A percentile compares a stretch with the other conserved stretches of the same genome.
Conservation (phyloP, 2,113 vertebrate genomes). For the Sinocyclocheilus rhinocerous region DNA sequence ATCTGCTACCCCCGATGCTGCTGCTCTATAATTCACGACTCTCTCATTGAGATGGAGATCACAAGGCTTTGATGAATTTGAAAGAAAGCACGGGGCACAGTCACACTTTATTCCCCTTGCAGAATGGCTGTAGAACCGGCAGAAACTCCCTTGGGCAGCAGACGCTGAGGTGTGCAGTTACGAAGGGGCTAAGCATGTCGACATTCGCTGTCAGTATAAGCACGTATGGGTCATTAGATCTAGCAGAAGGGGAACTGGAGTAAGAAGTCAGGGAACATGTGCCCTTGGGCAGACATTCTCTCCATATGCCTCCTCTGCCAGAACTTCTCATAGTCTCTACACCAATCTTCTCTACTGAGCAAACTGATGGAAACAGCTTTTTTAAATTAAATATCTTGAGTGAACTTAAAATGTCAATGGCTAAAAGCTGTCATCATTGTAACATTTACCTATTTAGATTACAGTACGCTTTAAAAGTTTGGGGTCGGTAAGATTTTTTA, state of each 20-base stretch:
- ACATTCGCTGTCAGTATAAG: background rate
- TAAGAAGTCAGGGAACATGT: background rate
- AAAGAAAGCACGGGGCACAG: slow-evolving; percentile 5
- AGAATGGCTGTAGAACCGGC: too few species aligned
- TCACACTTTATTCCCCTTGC: background rate
- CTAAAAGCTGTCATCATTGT: too few species aligned
- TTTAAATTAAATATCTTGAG: too few species aligned
- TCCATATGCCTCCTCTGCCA: slow-evolving; percentile 11
- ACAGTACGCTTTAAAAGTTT: too few species aligned
- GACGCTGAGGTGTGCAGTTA: slow-evolving; percentile 5
- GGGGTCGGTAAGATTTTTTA: too few species aligned
- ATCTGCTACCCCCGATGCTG: slow-evolving; percentile 14
- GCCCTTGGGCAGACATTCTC: slow-evolving; percentile 14
- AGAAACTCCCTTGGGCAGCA: slow-evolving; percentile 5
- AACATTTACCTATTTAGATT: too few species aligned
- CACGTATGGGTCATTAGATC: background rate
- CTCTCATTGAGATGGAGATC: slow-evolving; percentile 40
- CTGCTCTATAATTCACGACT: slow-evolving; percentile 47
- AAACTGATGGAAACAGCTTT: too few species aligned
- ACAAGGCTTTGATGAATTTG: slow-evolving; percentile 41
- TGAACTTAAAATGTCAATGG: too few species aligned
- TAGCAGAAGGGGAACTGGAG: background rate
- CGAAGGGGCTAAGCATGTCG: background rate
- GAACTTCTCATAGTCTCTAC: background rate
- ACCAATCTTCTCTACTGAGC: too few species aligned